Evolutionary conservation across 2,113 vertebrate genomes (phyloP).

Genomic region (Emberiza fucata): DNA sequence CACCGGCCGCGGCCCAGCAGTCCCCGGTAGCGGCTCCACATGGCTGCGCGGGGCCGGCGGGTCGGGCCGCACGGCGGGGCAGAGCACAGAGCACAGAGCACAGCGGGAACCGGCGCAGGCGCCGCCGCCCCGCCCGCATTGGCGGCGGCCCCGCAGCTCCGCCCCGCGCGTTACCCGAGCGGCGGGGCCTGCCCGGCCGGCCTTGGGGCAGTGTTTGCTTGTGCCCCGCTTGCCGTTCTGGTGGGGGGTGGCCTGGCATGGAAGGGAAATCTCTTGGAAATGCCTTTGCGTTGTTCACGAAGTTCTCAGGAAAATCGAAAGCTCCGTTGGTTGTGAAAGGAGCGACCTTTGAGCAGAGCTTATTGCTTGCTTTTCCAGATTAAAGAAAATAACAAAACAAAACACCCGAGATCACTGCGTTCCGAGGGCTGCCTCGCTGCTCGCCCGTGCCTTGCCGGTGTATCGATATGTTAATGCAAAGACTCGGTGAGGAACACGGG

Average conservation of each 20-base stretch:
- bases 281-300: accelerated
- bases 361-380: not conserved
- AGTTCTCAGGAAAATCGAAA: not conserved
- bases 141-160: not conserved
- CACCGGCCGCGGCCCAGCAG: constrained; percentile 16
- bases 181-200: accelerated
- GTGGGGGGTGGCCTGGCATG: accelerated
- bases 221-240: accelerated
- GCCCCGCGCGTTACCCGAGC: not conserved
- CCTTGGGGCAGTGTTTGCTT: accelerated
- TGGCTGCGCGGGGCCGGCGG: not conserved
- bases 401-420: accelerated
- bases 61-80: not conserved
- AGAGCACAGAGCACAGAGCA: no score
- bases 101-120: not conserved
- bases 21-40: constrained; percentile 26
- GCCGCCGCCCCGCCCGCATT: not conserved
- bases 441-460: accelerated
- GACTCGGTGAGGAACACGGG: not conserved
- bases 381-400: not conserved
- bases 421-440: not conserved
- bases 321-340: not conserved
- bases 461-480: accelerated
- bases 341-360: not conserved
- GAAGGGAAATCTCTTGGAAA: accelerated